These are phyloP conservation scores for Porites divaricata DNA, from an alignment of 92 coral and sea anemone genomes.

Conservation along the genomic window DNA sequence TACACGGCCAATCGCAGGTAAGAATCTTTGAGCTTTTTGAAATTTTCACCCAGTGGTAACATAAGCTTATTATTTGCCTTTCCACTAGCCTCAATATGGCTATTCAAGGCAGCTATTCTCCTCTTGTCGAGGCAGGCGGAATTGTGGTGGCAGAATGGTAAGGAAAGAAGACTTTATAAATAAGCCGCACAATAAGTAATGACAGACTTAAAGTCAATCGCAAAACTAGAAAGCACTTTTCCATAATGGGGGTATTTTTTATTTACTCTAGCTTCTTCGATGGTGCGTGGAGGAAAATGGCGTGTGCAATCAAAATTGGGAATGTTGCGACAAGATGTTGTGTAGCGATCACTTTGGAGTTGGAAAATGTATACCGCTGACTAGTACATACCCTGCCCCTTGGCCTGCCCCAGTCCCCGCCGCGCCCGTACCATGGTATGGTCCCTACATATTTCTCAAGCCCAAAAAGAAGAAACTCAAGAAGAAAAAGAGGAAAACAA, in stretches of 20 bases:
- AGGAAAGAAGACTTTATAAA: too few relatives aligned
- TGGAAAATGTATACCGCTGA: conserved; percentile 36
- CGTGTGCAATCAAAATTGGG: conserved; percentile 25
- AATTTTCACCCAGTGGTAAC: too few relatives aligned
- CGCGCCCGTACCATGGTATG: conserved; percentile 11
- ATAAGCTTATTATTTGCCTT: too few relatives aligned
- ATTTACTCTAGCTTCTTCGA: conserved; percentile 2
- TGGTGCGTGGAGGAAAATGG: conserved; percentile 41
- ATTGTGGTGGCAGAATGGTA: too few relatives aligned
- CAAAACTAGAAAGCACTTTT: too few relatives aligned
- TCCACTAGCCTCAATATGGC: not conserved
- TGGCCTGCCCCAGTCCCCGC: conserved; percentile 4
- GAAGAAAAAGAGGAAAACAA: conserved; percentile 23
- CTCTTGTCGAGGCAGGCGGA: too few relatives aligned
- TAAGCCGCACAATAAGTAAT: too few relatives aligned
- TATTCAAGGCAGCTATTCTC: too few relatives aligned
- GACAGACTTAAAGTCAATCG: too few relatives aligned
- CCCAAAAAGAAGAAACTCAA: conserved; percentile 8
- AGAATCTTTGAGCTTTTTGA: not conserved
- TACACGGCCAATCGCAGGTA: conserved; percentile 24
- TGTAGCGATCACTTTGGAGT: conserved; percentile 38
- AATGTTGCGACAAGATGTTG: conserved; percentile 34
- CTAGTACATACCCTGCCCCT: not conserved
- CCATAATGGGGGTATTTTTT: not conserved
- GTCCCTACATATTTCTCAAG: not conserved